These are phyloP conservation scores for Oncorhynchus keta DNA, from an alignment of 2,113 vertebrate species.

Conservation along the genomic window DNA sequence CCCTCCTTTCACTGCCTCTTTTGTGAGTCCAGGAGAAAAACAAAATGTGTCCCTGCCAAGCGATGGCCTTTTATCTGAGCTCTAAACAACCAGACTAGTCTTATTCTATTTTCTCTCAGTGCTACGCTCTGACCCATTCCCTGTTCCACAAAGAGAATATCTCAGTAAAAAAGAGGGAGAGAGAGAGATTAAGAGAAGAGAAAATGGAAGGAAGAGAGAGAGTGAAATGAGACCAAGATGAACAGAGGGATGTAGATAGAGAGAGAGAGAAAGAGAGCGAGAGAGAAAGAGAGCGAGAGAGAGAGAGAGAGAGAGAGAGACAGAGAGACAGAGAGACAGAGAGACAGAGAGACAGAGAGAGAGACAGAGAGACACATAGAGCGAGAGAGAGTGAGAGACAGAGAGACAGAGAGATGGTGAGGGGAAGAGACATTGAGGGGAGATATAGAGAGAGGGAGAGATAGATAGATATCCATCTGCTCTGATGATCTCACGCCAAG, in stretches of 20 bases:
- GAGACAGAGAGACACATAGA: no score
- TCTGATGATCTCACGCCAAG: slow-evolving; percentile 48
- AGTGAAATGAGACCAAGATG: slow-evolving; percentile 1
- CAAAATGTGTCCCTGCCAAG: not conserved
- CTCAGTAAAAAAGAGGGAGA: not conserved
- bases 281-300: slow-evolving; percentile 13
- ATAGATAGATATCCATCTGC: slow-evolving; percentile 56
- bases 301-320: not conserved
- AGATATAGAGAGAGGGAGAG: not conserved
- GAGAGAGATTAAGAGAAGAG: slow-evolving; percentile 6
- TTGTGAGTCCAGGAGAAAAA: slow-evolving; percentile 18
- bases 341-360: not conserved
- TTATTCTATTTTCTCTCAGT: slow-evolving; percentile 25
- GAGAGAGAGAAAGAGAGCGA: slow-evolving; percentile 7
- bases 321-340: slow-evolving; percentile 1
- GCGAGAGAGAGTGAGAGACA: not conserved
- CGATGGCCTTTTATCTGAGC: slow-evolving; percentile 25
- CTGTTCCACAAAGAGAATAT: no score
- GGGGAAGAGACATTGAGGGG: no score
- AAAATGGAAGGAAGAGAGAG: not conserved
- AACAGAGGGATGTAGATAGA: not conserved
- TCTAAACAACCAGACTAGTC: slow-evolving; percentile 21
- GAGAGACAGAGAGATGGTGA: no score
- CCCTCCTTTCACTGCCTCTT: slow-evolving; percentile 4
- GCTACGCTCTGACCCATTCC: slow-evolving; percentile 4